Base-by-base conservation (phyloP, 2,797 vertebrate genomes). In the Hoplostethus atlanticus region DNA sequence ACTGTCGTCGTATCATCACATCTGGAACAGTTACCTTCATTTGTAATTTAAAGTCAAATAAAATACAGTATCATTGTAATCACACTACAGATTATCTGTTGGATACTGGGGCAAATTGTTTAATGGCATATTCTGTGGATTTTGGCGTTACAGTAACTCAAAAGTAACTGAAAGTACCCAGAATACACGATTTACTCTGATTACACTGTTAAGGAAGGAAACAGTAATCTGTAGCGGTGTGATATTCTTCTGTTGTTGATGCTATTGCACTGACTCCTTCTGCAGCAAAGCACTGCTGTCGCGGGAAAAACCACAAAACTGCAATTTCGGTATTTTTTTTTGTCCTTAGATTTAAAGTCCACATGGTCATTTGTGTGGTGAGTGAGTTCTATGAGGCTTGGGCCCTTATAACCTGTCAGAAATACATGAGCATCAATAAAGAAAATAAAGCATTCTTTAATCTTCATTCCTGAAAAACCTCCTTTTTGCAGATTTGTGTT, bases 231-330 rank as follows among this genome's bases (percentile, higher is more conserved):
- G 54, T 7, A 25, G 7, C 15, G 6, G 55, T 54, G 34, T 34
- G 34, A 34, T 75, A 76, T 75, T 21, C 25, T 46, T 73, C 47
- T 3, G 25, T 25, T 44, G 48, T 63, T 51, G 34, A 34, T 58
- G 31, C 25, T 74, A 51, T 77, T 77, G 74, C 71, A 71, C 50
- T 3, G 53, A 71, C 68, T 46, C 60, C 46, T 58, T 31, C 42
- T 21, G 60, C 72, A 67, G 79, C 76, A 68, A 46, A 10, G 4
- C 6, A 1, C 75, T n/a, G 53, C 74, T 67, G 70, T 5, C 16
- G 3, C 54, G 47, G 47, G 50, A 46, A 57, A 57, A 56, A 21
- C 36, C 11, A 17, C 68, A 83, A 73, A 73, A 28, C 44, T 30
- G 16, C 36, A 48, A 34, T 57, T 59, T 44, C 10, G 5, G 5